Base-by-base conservation (phyloP, 2,888 invertebrate genomes). In the Conomelus anceps region DNA sequence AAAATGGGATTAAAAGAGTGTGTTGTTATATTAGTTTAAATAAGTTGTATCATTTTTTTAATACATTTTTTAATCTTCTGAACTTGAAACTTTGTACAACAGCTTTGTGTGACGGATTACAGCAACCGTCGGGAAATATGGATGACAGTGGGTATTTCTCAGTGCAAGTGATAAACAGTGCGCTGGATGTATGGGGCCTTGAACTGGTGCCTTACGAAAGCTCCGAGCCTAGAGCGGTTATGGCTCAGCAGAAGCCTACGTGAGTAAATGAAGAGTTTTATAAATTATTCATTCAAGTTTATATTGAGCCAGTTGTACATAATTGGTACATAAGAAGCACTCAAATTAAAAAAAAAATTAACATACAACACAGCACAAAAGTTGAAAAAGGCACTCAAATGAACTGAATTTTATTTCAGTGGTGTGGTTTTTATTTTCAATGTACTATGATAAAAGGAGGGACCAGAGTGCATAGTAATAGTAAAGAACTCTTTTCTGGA, bases 81-180 rank as follows among this genome's bases (percentile, higher is more conserved):
- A 34, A 34, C 34, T 17, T 9, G n/a, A n/a, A n/a, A n/a, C n/a
- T n/a, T n/a, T n/a, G n/a, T 34, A 13, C 6, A 34, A 9, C 17
- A 6, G 24, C 87, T 88, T 87, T 89, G 90, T 90, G 92, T 91
- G 63, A n/a, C 7, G 7, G n/a, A 63, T 93, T 93, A 23, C 92
- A 96, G 95, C 96, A 96, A 94, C 96, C 96, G 22, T 96, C 96
- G 0, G 95, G 95, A 86, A 97, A 97, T 92, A 96, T 96, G 95
- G 97, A 97, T 92, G 97, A 97, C 93, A 96, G 96, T 93, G 97
- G 97, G 22, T 97, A 96, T 93, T 97, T 97, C 93, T 97, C 97
- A 26, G 95, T 97, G 41, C 97, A 97, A 95, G 97, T 97, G 7
- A 95, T 97, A 90, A 95, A 95, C 92, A 95, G 95, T 92, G 97